phyloP scores from a whole-genome alignment of 64 coral and sea anemone genomes.

The Actinia tenebrosa region DNA sequence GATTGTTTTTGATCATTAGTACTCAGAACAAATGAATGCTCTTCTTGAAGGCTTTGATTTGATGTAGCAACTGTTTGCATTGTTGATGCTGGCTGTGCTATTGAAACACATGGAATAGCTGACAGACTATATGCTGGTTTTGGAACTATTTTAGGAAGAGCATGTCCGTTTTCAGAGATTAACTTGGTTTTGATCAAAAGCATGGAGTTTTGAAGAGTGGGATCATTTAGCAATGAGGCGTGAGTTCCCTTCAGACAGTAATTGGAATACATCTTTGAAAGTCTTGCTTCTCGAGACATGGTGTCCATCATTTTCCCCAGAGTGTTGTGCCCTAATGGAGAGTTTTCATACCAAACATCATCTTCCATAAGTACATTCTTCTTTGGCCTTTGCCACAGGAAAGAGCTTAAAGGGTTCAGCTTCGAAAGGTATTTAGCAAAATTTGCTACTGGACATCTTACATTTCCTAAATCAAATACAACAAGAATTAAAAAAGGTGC shows the following conservation, averaged over 20 bases:
- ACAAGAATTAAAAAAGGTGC: neutral
- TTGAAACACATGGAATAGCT: neutral
- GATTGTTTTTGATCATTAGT: neutral
- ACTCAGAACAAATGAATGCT: neutral
- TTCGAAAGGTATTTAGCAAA: slow-evolving; percentile 82
- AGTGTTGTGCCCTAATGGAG: slow-evolving; percentile 77
- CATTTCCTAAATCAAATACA: slow-evolving; percentile 44
- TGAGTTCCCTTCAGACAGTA: slow-evolving; percentile 62
- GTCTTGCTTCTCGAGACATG: slow-evolving; percentile 70
- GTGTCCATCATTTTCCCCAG: slow-evolving; percentile 83
- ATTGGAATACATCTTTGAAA: slow-evolving; percentile 77
- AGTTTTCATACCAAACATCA: slow-evolving; percentile 80
- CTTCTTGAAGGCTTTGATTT: neutral
- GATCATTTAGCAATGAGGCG: slow-evolving; percentile 34
- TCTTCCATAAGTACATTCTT: slow-evolving; percentile 65
- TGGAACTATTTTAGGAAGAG: slow-evolving; percentile 13
- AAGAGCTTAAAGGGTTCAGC: slow-evolving; percentile 71
- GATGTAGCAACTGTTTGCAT: neutral
- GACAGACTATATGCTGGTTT: neutral
- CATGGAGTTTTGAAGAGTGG: slow-evolving; percentile 14
- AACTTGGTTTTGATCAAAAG: neutral
- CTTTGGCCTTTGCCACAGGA: slow-evolving; percentile 79
- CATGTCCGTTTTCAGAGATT: neutral
- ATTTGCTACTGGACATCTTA: slow-evolving; percentile 72
- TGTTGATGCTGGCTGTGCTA: neutral